These are phyloP conservation scores for Euura lappo DNA, from an alignment of 1,140 invertebrate genomes.

Conservation along the genomic window DNA sequence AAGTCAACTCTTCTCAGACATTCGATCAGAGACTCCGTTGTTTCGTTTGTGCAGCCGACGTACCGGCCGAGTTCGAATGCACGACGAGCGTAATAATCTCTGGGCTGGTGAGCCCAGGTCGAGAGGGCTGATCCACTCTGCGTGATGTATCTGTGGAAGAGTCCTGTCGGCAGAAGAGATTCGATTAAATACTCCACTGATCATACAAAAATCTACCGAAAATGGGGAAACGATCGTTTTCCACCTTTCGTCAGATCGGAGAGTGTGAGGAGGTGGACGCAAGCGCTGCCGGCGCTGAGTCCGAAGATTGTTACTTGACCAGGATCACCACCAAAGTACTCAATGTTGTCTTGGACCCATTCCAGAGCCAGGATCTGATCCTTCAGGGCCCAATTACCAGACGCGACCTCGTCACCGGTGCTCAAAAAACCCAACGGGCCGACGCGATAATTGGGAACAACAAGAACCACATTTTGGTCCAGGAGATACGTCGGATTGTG, in stretches of 20 bases:
- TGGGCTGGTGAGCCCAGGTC: conserved; percentile 58
- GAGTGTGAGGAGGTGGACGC: conserved; percentile 58
- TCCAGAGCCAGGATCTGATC: conserved; percentile 59
- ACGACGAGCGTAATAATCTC: conserved; percentile 12
- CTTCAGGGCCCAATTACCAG: conserved; percentile 59
- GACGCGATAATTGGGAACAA: conserved; percentile 65
- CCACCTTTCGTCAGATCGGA: conserved; percentile 53
- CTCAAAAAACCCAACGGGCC: conserved; percentile 65
- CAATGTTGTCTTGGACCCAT: conserved; percentile 55
- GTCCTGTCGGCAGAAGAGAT: conserved; percentile 39
- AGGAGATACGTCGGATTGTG: conserved; percentile 62
- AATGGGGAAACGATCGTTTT: no score
- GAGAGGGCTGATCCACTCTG: conserved; percentile 69
- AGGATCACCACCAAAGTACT: conserved; percentile 47
- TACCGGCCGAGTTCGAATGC: conserved; percentile 20
- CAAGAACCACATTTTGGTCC: conserved; percentile 63
- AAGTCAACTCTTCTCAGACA: conserved; percentile 20
- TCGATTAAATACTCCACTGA: no score
- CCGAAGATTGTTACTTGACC: conserved; percentile 41
- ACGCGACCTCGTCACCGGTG: conserved; percentile 42
- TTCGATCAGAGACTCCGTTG: conserved; percentile 19
- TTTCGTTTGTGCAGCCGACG: conserved; percentile 21
- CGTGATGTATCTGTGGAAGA: conserved; percentile 66
- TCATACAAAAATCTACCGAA: no score
- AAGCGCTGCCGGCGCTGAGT: conserved; percentile 36